Evolutionary conservation across 2,888 invertebrate species (phyloP).

Genomic region (Aphidius colemani): DNA sequence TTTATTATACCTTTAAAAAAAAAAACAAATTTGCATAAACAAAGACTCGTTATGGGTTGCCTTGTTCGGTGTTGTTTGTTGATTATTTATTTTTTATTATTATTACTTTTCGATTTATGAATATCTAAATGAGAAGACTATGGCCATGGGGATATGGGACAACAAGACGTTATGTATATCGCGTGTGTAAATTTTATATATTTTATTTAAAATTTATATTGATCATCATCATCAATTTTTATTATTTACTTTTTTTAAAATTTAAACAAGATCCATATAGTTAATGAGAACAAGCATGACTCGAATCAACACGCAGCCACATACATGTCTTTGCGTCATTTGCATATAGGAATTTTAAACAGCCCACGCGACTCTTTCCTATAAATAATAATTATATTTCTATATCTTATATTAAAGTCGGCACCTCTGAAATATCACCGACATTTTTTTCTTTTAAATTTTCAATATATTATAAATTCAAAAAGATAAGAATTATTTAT

Average conservation of each 20-base stretch:
- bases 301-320: background rate
- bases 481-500: no score
- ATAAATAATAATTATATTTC: constrained; percentile 11
- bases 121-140: no score
- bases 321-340: constrained; percentile 21
- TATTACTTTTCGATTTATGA: background rate
- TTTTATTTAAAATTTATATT: constrained; percentile 6
- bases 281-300: constrained; percentile 6
- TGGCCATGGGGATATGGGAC: no score
- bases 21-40: constrained; percentile 25
- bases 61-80: constrained; percentile 6
- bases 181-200: constrained; percentile 2
- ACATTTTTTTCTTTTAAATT: background rate
- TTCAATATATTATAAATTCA: background rate
- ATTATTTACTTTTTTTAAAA: constrained; percentile 2
- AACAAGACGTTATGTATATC: background rate
- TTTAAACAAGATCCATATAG: constrained; percentile 17
- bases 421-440: background rate
- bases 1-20: background rate
- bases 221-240: constrained; percentile 6
- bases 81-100: constrained; percentile 5
- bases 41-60: constrained; percentile 21
- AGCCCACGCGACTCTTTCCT: constrained; percentile 24
- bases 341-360: constrained; percentile 29
- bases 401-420: background rate